A percentile compares a stretch with the other conserved stretches of the same genome.
Evolutionary conservation across 2,113 vertebrate species (phyloP).

Genomic region (Laticauda laticaudata): DNA sequence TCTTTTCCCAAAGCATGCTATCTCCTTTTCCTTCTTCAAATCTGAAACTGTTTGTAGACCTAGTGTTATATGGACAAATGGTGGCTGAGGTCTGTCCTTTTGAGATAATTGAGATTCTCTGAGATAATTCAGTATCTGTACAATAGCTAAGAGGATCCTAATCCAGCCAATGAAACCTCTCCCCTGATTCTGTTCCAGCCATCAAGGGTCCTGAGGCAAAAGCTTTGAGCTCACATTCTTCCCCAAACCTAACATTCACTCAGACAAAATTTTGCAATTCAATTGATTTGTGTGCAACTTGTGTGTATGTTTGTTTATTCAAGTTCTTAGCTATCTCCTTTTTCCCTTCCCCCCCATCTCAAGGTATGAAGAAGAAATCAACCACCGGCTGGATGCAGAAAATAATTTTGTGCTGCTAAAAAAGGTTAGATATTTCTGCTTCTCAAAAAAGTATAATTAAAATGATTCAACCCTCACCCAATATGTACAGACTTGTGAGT

Average conservation of each 20-base stretch:
- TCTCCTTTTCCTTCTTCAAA: not conserved
- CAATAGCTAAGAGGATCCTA: not conserved
- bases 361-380: conserved; percentile 87
- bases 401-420: conserved; percentile 85
- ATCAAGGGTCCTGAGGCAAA: not conserved
- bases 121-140: not conserved
- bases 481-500: no score
- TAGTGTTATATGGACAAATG: not conserved
- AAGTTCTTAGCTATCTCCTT: not conserved
- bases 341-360: no score
- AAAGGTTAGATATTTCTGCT: conserved; percentile 68
- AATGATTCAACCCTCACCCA: not conserved
- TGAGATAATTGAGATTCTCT: not conserved
- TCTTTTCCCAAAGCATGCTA: not conserved
- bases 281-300: not conserved
- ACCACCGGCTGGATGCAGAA: conserved; percentile 77
- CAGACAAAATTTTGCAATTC: not conserved
- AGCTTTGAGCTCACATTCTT: not conserved
- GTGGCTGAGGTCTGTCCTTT: not conserved
- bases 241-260: not conserved
- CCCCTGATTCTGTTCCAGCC: not conserved
- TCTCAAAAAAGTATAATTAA: not conserved
- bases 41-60: not conserved
- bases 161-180: not conserved
- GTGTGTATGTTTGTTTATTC: not conserved